phyloP scores from a whole-genome alignment of 2,797 vertebrate genomes.

The Oreochromis grahami region DNA sequence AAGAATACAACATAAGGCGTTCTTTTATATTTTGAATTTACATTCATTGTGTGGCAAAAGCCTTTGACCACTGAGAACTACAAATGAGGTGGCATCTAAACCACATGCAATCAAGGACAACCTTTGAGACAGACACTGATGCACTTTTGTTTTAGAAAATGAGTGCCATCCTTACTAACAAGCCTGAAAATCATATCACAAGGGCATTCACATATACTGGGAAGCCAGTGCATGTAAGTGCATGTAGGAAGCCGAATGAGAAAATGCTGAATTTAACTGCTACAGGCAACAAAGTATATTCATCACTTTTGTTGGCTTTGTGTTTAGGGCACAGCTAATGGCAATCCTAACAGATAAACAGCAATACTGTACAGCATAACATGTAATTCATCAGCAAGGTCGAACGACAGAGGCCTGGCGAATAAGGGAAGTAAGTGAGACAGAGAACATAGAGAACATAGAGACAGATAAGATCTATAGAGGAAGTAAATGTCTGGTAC shows the following conservation, averaged over 20 bases:
- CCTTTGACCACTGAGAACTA: not conserved
- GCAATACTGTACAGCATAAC: not conserved
- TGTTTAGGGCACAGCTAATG: not conserved
- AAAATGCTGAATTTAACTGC: not conserved
- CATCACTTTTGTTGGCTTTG: not conserved
- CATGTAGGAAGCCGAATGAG: not conserved
- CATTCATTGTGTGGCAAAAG: not conserved
- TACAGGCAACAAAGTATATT: rapidly evolving
- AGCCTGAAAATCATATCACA: not conserved
- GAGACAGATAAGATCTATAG: not conserved
- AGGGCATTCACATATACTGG: not conserved
- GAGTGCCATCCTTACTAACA: not conserved
- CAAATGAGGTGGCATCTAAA: not conserved
- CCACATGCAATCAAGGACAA: not conserved
- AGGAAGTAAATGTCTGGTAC: not conserved
- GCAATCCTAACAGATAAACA: not conserved
- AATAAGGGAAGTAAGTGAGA: not conserved
- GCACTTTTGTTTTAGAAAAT: not conserved
- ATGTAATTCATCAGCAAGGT: not conserved
- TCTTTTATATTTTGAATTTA: not conserved
- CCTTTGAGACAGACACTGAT: not conserved
- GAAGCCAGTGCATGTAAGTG: not conserved
- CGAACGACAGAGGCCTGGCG: not conserved
- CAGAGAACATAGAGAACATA: too few relatives aligned
- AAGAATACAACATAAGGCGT: not conserved